These are phyloP conservation scores for Thripadectes ignobilis DNA, from an alignment of 2,797 vertebrate species.

Conservation along the genomic window DNA sequence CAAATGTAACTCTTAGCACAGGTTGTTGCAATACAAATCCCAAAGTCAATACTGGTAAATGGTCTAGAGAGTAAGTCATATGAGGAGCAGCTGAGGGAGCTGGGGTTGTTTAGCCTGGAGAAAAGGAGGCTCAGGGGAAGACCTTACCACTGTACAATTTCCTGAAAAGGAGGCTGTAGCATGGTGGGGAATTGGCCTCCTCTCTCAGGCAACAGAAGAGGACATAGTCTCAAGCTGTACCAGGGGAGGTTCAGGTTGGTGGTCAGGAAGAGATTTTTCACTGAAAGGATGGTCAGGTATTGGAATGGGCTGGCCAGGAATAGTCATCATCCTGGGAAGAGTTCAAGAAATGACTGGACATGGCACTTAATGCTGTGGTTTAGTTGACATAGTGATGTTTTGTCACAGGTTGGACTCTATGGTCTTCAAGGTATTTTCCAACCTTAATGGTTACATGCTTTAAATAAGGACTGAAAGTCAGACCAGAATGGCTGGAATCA, in stretches of 20 bases:
- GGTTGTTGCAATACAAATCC: background rate
- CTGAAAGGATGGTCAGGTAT: background rate
- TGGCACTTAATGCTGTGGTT: background rate
- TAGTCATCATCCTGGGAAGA: background rate
- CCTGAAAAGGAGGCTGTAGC: background rate
- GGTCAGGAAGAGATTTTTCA: background rate
- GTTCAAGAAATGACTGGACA: background rate
- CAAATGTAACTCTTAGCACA: background rate
- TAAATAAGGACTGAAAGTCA: background rate
- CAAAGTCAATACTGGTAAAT: background rate
- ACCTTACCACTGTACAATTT: background rate
- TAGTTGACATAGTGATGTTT: background rate
- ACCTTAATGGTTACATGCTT: background rate
- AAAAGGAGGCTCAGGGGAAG: background rate
- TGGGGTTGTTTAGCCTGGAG: background rate
- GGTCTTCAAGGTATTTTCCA: background rate
- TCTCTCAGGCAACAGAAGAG: background rate
- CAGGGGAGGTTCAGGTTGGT: background rate
- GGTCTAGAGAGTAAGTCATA: background rate
- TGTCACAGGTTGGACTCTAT: background rate
- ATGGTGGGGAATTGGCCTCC: background rate
- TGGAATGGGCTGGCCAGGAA: background rate
- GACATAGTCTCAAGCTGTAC: background rate
- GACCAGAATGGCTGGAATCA: background rate
- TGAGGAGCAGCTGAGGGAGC: background rate